Base-by-base conservation (phyloP, 2,888 invertebrate species). In the Bruchidius siliquastri region DNA sequence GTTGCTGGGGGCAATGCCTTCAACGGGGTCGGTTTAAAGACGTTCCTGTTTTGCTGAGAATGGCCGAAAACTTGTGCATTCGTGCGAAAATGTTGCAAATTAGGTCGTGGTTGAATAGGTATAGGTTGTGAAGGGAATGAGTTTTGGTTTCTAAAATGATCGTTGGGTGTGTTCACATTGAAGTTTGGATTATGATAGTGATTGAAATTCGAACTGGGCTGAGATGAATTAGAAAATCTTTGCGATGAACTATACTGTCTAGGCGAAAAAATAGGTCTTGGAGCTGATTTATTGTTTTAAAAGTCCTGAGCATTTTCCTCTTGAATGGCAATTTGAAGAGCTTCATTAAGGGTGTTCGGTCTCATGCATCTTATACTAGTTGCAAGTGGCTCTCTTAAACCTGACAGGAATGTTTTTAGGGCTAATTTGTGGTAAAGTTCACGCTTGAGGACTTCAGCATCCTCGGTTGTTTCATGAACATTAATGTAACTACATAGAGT, bases 281-380 rank as follows among this genome's bases (percentile, higher is more conserved):
- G 13, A n/a, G 70, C 21, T 10, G 22, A 10, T 30, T 71, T 71
- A 22, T 18, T 22, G 21, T 71, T 71, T 67, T 72, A 70, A 32
- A 70, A 70, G 67, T 72, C 30, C 6, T 68, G 69, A 20, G 22
- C 32, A 72, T 74, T 72, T 67, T 74, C 71, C 30, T 71, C 72
- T 70, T 71, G 0, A n/a, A 71, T 72, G 2, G 72, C 67, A 21
- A 72, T 70, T 72, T 74, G 74, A 18, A 72, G 21, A n/a, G 74
- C 74, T 68, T 68, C 26, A 21, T n/a, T 69, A 2, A 49, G 22
- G 20, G 20, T 10, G 26, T 6, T 71, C 10, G 73, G 75, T 71
- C 68, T 73, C 73, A 75, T 74, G 22, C 73, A 73, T 8, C 75
- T 72, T 20, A 72, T 69, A 18, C 72, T 71, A 2, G 75, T 72